Percentiles rank a stretch among this genome's conserved stretches.
These are phyloP conservation scores for Sitophilus oryzae DNA, from an alignment of 1,140 invertebrate genomes.

Conservation along the genomic window DNA sequence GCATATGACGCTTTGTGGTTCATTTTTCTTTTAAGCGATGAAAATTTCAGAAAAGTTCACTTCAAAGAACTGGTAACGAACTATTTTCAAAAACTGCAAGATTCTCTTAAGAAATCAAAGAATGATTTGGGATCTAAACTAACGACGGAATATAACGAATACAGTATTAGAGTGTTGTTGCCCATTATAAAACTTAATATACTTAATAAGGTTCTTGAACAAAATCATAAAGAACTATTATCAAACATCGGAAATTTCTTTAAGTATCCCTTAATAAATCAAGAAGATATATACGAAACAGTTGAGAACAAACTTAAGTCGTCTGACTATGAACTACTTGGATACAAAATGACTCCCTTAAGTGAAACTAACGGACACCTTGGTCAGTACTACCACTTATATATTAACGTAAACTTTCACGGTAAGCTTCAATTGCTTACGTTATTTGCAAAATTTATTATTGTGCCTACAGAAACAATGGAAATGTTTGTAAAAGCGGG, in stretches of 20 bases:
- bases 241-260: slow-evolving; percentile 7
- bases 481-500: slow-evolving; percentile 4
- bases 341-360: slow-evolving; percentile 3
- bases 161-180: neutral
- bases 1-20: neutral
- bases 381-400: slow-evolving; percentile 17
- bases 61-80: neutral
- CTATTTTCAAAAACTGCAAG: neutral
- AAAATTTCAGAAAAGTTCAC: neutral
- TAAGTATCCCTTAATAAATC: slow-evolving; percentile 10
- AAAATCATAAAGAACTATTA: slow-evolving; percentile 3
- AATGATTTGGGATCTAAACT: neutral
- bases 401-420: slow-evolving; percentile 1
- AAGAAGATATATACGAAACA: slow-evolving; percentile 15
- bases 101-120: neutral
- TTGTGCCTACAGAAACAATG: neutral
- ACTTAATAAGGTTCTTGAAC: neutral
- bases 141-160: neutral
- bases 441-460: slow-evolving; percentile 15
- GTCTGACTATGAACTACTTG: slow-evolving; percentile 1
- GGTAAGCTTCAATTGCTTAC: neutral
- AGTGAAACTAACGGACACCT: slow-evolving; percentile 19
- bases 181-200: neutral
- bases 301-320: neutral
- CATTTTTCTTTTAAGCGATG: neutral